Base-by-base conservation (phyloP, 2,797 vertebrate species). In the Notolabrus celidotus region DNA sequence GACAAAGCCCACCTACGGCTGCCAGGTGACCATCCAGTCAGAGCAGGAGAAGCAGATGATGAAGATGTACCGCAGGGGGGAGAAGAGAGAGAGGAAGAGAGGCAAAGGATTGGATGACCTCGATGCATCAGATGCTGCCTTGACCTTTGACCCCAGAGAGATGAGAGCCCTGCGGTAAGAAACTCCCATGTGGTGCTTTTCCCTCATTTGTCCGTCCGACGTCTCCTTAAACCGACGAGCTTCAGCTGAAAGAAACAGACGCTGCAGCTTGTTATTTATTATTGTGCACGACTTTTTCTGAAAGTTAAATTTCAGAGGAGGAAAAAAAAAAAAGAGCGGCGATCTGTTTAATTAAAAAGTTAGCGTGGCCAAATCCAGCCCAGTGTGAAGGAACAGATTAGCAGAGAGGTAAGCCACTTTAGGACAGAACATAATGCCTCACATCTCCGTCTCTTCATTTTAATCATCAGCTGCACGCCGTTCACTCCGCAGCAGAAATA, bases 21-120 rank as follows among this genome's bases (percentile, higher is more conserved):
- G 97, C 90, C 97, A 99, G 95, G 97, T 99, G 80, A 98, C 95
- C 86, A 96, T 99, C 91, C 97, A 96, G 9, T 99, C 97, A 50
- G 97, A 99, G 90, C 96, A 97, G 89, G 97, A 99, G 91, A 97
- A 93, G 57, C 94, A 96, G 85, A 92, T 99, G 94, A 92, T 97
- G 92, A 99, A 97, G 89, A 92, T 95, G 0, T 95, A 93, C 90
- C 96, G 97, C 31, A 93, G 96, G 53, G 97, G 97, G 88, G 97
- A 97, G 92, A 99, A 97, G 89, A 94, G 92, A 51, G 95, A 95
- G 89, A 95, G 95, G 76, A 97, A 94, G 71, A 92, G 93, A 86
- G 96, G 96, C 73, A 98, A 94, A 92, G 96, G 95, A 81, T 87
- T 86, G 1, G 97, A 99, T 41, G 97, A 98, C 39, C 78, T 84